These are phyloP conservation scores for human (Homo sapiens) DNA, from an alignment of 2,113 vertebrate genomes.

Conservation along the genomic window GRCh38 chr2:198252501-198253000, in stretches of 20 bases:
- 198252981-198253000: conserved; percentile 13
- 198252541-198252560: conserved; percentile 56
- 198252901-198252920: conserved; percentile 31
- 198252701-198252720: neutral
- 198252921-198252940: conserved; percentile 25
- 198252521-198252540: conserved; percentile 5
- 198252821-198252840: conserved; percentile 60
- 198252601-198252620: neutral
- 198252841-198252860: conserved; percentile 55
- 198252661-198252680: neutral
- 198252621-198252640: neutral
- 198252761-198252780: conserved; percentile 23
- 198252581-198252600: neutral
- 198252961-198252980: conserved; percentile 49
- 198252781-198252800: conserved; percentile 35
- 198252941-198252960: conserved; percentile 33
- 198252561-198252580: neutral
- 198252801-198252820: conserved; percentile 64
- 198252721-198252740: neutral
- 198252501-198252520: conserved; percentile 1
- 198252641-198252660: conserved; percentile 1
- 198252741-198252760: conserved; percentile 32
- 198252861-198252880: conserved; percentile 61
- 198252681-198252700: neutral
- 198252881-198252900: conserved; percentile 71